These are phyloP conservation scores for Salticus scenicus DNA, from an alignment of 2,888 invertebrate species.

Conservation along the genomic window DNA sequence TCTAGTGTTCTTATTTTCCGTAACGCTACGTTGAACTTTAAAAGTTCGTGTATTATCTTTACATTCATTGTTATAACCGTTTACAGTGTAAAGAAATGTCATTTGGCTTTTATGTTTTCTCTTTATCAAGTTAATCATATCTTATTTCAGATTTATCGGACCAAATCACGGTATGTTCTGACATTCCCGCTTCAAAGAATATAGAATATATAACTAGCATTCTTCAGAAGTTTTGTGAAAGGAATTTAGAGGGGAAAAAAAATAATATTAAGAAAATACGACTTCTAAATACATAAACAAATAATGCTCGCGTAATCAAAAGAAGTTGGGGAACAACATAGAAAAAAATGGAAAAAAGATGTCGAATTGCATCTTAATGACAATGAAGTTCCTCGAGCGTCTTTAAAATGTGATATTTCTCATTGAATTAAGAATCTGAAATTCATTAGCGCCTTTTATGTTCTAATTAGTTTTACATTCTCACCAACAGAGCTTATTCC, in stretches of 20 bases:
- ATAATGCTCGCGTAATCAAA: not conserved
- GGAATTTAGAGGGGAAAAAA: not conserved
- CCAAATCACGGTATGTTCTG: no score
- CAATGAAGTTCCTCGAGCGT: not conserved
- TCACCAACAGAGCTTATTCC: not conserved
- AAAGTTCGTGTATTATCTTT: no score
- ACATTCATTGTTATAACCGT: no score
- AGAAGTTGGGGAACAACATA: not conserved
- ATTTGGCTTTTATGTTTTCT: no score
- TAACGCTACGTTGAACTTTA: no score
- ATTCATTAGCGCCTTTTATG: slow-evolving; percentile 1
- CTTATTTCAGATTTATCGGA: no score
- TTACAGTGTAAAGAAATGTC: no score
- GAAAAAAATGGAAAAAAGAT: not conserved
- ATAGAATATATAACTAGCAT: not conserved
- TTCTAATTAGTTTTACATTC: not conserved
- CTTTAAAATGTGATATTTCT: not conserved
- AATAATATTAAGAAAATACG: not conserved
- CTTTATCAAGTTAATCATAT: no score
- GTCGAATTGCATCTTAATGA: not conserved
- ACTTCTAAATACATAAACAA: not conserved
- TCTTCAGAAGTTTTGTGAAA: not conserved
- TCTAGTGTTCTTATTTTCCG: no score
- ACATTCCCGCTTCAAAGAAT: not conserved
- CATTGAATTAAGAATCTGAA: not conserved